Evolutionary conservation across 2,113 vertebrate species (phyloP).

Genomic region (Salvator merianae): DNA sequence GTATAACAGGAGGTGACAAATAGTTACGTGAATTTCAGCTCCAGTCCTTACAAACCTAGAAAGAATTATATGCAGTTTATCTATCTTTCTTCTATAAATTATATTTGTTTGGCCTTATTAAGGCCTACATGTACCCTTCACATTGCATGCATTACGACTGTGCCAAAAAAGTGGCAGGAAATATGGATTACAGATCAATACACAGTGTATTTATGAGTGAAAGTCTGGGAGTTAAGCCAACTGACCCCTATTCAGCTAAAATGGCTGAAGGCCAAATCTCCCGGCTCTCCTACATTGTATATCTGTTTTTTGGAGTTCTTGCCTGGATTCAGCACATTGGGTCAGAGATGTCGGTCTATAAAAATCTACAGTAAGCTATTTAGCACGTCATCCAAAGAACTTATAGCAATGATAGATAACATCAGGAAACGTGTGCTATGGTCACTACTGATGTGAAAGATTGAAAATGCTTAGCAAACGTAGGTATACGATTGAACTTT

Average conservation of each 20-base stretch:
- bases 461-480: not conserved
- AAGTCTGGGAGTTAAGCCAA: constrained; percentile 15
- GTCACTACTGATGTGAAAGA: not conserved
- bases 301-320: not conserved
- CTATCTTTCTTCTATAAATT: constrained; percentile 12
- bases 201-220: constrained; percentile 9
- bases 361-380: not conserved
- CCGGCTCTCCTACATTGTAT: not conserved
- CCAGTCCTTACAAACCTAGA: not conserved
- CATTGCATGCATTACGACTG: not conserved
- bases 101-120: constrained; percentile 2
- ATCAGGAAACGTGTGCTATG: not conserved
- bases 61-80: not conserved
- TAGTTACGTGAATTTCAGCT: not conserved
- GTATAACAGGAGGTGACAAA: not conserved
- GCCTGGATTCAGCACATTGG: constrained; percentile 27
- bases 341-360: constrained; percentile 26
- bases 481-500: too few species aligned
- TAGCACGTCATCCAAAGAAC: too few species aligned
- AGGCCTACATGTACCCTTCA: not conserved
- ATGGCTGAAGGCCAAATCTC: constrained; percentile 14
- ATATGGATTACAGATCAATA: constrained; percentile 2
- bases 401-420: not conserved
- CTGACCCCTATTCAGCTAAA: constrained; percentile 4
- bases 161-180: not conserved